These are phyloP conservation scores for Cyclargus thomasi DNA, from an alignment of 1,140 invertebrate genomes.

Conservation along the genomic window DNA sequence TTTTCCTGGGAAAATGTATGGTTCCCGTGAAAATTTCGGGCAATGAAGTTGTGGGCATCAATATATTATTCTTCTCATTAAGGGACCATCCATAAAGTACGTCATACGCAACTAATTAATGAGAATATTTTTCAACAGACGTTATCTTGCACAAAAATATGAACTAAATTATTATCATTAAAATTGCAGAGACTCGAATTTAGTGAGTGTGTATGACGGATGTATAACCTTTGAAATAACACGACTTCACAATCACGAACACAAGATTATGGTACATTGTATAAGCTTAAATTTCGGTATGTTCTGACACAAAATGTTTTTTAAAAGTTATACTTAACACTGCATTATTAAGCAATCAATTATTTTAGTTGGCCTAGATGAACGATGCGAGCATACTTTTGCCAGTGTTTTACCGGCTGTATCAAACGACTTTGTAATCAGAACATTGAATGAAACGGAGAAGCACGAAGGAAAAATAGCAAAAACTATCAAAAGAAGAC, in stretches of 20 bases:
- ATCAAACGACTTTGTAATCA: slow-evolving; percentile 26
- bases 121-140: neutral
- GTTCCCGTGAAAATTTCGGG: too few relatives aligned
- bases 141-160: neutral
- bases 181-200: slow-evolving; percentile 50
- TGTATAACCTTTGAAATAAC: slow-evolving; percentile 49
- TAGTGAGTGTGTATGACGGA: slow-evolving; percentile 55
- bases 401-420: slow-evolving; percentile 28
- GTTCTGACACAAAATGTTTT: neutral
- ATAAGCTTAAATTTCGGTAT: slow-evolving; percentile 65
- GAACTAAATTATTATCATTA: neutral
- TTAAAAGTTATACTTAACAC: neutral
- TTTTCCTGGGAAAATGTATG: too few relatives aligned
- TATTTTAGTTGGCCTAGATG: slow-evolving; percentile 65
- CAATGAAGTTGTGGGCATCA: too few relatives aligned
- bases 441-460: neutral
- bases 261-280: slow-evolving; percentile 60
- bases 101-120: too few relatives aligned
- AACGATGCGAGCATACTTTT: slow-evolving; percentile 52
- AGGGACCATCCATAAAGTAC: too few relatives aligned
- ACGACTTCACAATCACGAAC: slow-evolving; percentile 48
- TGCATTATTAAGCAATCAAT: slow-evolving; percentile 14
- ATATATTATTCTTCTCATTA: too few relatives aligned
- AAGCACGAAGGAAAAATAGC: neutral
- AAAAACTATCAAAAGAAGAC: slow-evolving; percentile 47